Percentiles rank a stretch among this genome's conserved stretches.
Conservation (phyloP, 2,888 invertebrate genomes). For the Leucophora obtusa region DNA sequence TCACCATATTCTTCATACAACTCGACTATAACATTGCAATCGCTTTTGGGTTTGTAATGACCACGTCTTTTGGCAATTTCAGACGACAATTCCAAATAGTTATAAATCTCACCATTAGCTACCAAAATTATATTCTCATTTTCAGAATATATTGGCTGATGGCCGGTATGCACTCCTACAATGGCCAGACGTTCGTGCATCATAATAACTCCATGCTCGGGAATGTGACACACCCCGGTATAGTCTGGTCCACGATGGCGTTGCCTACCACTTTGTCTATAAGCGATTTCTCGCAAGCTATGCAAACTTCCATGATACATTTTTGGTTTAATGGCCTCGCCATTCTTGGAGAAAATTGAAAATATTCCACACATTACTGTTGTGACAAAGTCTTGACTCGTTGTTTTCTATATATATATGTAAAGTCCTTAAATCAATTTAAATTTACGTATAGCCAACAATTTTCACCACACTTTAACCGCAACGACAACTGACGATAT, state of each 20-base stretch:
- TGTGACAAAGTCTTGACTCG: slow-evolving; percentile 19
- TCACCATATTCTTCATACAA: slow-evolving; percentile 75
- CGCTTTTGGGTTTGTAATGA: slow-evolving; percentile 75
- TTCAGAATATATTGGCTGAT: slow-evolving; percentile 75
- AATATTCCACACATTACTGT: slow-evolving; percentile 77
- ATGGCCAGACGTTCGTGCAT: slow-evolving; percentile 76
- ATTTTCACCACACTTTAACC: background rate
- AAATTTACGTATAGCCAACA: background rate
- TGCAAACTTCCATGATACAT: slow-evolving; percentile 69
- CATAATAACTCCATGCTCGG: slow-evolving; percentile 74
- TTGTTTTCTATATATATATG: slow-evolving; percentile 1
- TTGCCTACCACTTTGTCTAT: slow-evolving; percentile 75
- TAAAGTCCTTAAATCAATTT: background rate
- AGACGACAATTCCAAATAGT: slow-evolving; percentile 74
- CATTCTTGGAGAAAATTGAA: slow-evolving; percentile 75
- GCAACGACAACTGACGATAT: background rate
- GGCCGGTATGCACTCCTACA: slow-evolving; percentile 74
- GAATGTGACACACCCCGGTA: slow-evolving; percentile 73
- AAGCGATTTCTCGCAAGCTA: slow-evolving; percentile 74
- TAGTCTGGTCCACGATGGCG: slow-evolving; percentile 77
- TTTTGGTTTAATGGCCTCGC: slow-evolving; percentile 69
- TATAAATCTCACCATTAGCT: slow-evolving; percentile 78
- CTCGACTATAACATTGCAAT: slow-evolving; percentile 77
- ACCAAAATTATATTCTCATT: slow-evolving; percentile 73
- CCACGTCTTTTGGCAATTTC: slow-evolving; percentile 73